A percentile compares a stretch with the other conserved stretches of the same genome.
Evolutionary conservation across 2,113 vertebrate species (phyloP).

Genomic region (Cyrtonyx montezumae): DNA sequence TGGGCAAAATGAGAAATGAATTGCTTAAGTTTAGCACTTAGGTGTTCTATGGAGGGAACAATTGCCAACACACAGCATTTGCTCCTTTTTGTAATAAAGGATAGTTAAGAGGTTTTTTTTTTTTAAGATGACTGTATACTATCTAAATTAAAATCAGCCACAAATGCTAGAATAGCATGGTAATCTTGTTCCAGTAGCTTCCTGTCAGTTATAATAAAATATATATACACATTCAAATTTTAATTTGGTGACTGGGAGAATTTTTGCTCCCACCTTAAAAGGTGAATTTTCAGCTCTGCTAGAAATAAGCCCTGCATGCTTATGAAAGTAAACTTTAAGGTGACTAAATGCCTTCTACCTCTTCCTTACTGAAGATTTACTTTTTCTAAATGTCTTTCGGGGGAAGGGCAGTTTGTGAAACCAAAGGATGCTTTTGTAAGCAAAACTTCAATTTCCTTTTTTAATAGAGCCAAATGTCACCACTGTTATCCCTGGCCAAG

Average conservation of each 20-base stretch:
- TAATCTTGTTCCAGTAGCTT: slow-evolving; percentile 80
- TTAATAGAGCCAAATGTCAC: slow-evolving; percentile 82
- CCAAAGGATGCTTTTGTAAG: slow-evolving; percentile 69
- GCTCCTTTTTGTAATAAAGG: slow-evolving; percentile 46
- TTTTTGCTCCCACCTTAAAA: slow-evolving; percentile 68
- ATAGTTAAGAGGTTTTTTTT: slow-evolving; percentile 2
- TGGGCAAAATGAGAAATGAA: slow-evolving; percentile 17
- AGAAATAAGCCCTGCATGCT: slow-evolving; percentile 84
- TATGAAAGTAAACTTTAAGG: slow-evolving; percentile 85
- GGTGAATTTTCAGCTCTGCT: slow-evolving; percentile 71
- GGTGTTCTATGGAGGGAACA: neutral
- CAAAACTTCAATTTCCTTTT: slow-evolving; percentile 76
- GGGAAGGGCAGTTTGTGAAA: slow-evolving; percentile 84
- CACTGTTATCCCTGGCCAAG: slow-evolving; percentile 80
- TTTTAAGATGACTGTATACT: neutral
- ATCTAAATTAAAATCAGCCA: slow-evolving; percentile 41
- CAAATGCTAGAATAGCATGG: slow-evolving; percentile 65
- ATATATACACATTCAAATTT: slow-evolving; percentile 73
- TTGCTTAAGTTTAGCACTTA: slow-evolving; percentile 48
- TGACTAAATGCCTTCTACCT: slow-evolving; percentile 93
- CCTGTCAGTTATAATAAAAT: slow-evolving; percentile 39
- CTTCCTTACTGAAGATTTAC: slow-evolving; percentile 94
- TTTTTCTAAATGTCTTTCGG: slow-evolving; percentile 72
- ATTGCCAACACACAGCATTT: neutral
- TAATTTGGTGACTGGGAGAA: slow-evolving; percentile 73